Conservation (phyloP, 2,113 vertebrate genomes). For the Pongo pygmaeus region DNA sequence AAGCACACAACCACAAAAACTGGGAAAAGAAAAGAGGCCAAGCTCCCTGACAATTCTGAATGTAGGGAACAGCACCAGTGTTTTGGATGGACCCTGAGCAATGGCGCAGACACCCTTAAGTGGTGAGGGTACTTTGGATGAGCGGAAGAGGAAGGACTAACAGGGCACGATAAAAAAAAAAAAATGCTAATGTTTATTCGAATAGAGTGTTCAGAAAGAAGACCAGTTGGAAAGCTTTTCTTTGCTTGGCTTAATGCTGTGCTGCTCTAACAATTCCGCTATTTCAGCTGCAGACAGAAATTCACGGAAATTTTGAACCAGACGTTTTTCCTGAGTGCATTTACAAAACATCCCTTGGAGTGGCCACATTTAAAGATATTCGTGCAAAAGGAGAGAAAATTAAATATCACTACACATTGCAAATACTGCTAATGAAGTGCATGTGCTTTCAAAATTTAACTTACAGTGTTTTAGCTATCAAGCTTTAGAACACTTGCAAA, state of each 20-base stretch:
- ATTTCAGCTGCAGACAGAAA: conserved; percentile 44
- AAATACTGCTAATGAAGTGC: not conserved
- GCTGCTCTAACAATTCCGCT: not conserved
- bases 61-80: not conserved
- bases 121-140: accelerated
- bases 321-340: conserved; percentile 51
- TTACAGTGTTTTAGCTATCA: not conserved
- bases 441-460: not conserved
- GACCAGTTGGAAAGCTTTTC: not conserved
- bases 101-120: accelerated
- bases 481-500: not conserved
- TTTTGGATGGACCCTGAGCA: not conserved
- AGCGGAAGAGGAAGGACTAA: not conserved
- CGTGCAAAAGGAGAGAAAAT: not conserved
- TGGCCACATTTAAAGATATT: conserved; percentile 26
- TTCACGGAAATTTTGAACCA: conserved; percentile 50
- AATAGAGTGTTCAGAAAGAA: not conserved
- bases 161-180: too few relatives aligned
- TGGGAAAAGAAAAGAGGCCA: not conserved
- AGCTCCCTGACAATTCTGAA: not conserved
- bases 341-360: conserved; percentile 31
- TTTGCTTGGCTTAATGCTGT: conserved; percentile 30
- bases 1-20: not conserved
- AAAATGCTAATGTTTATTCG: not conserved
- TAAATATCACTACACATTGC: not conserved